Conservation (phyloP, 2,113 vertebrate species). For the Crotalus viridis region DNA sequence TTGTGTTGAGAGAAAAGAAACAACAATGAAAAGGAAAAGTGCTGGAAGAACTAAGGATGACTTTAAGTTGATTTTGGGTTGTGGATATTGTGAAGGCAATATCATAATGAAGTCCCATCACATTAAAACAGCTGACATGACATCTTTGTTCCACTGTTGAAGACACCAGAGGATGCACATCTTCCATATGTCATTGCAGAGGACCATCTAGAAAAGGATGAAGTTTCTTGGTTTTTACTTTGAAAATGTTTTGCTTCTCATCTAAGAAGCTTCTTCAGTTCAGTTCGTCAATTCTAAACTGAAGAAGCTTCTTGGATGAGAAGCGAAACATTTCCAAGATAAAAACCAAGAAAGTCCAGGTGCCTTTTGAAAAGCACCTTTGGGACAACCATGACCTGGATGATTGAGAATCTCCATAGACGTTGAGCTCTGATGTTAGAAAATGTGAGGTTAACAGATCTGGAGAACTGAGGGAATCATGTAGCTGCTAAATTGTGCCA, state of each 20-base stretch:
- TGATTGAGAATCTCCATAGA: not conserved
- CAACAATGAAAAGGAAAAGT: not conserved
- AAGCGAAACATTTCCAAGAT: not conserved
- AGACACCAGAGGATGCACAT: not conserved
- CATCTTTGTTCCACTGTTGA: not conserved
- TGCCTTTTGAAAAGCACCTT: not conserved
- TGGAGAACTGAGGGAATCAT: not conserved
- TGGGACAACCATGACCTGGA: not conserved
- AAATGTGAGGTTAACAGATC: not conserved
- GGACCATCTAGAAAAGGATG: not conserved
- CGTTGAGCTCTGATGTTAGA: not conserved
- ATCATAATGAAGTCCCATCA: not conserved
- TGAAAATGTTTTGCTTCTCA: not conserved
- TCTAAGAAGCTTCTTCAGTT: not conserved
- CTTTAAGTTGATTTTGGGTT: not conserved
- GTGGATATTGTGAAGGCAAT: not conserved
- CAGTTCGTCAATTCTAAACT: not conserved
- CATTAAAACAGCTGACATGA: not conserved
- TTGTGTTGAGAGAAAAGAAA: not conserved
- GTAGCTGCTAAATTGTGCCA: not conserved
- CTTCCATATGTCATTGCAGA: not conserved
- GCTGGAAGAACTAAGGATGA: not conserved
- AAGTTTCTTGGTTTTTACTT: not conserved
- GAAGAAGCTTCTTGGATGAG: not conserved
- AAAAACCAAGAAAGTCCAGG: not conserved